Base-by-base conservation (phyloP, 2,888 invertebrate genomes). In the Cheilosia variabilis region DNA sequence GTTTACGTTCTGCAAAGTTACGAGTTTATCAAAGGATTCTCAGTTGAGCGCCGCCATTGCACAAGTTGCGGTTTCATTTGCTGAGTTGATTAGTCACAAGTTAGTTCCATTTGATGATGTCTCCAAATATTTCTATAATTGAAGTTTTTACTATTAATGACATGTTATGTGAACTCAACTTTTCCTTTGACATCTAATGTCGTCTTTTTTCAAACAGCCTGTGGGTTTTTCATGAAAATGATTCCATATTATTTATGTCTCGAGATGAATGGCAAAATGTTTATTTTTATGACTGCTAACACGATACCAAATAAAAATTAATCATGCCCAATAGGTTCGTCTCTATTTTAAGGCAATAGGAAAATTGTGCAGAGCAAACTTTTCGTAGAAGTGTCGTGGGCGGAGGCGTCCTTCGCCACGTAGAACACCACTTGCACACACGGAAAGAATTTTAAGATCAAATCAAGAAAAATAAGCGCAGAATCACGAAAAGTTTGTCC, bases 311-410 rank as follows among this genome's bases (percentile, higher is more conserved):
- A 69, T 75, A 50, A 69, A 75, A 81, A 81, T 81, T 69, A 75
- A 66, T 79, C 66, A 66, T 45, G 66, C 72, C 66, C 66, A 60
- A 75, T 68, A 69, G 62, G 62, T 63, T 80, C 13, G 50, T 15
- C 17, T 41, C 63, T 45, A 19, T 63, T 63, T 57, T 41, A 19
- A 47, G 34, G 10, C 1, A n/a, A 19, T 4, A 1, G 13, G 17
- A 45, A 47, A 47, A 37, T 13, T 37, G 37, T 37, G 37, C 47
- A 27, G 52, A 52, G 43, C 10, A 50, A 69, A 76, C 27, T 71
- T 81, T 69, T 27, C 22, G 52, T 72, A 71, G 66, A 82, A 82
- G 37, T 65, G 37, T 53, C 31, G 7, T 34, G 22, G 47, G 60
- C 17, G 43, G 13, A 52, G 69, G 73, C 63, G 47, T 47, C 22